Percentiles rank a stretch among this genome's conserved stretches.
Evolutionary conservation across 2,113 vertebrate species (phyloP).

Genomic region (Bothrops jararaca): DNA sequence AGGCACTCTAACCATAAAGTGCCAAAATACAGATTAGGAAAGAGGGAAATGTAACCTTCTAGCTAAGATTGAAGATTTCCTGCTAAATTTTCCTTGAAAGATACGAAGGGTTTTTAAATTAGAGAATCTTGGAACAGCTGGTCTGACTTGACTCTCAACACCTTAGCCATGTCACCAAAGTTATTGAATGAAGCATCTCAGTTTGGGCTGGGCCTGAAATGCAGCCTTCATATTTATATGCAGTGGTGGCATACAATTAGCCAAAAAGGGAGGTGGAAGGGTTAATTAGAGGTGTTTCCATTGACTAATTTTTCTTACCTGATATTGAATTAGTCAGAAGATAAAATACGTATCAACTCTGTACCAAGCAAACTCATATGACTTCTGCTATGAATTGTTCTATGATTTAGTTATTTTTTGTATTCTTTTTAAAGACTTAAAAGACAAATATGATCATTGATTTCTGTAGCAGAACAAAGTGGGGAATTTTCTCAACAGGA

Average conservation of each 20-base stretch:
- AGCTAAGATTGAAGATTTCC: not conserved
- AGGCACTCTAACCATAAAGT: not conserved
- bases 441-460: not conserved
- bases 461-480: conserved; percentile 1
- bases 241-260: conserved; percentile 13
- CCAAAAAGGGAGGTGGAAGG: not conserved
- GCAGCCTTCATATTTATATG: conserved; percentile 20
- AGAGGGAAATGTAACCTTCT: not conserved
- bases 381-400: conserved; percentile 3
- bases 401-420: not conserved
- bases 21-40: not conserved
- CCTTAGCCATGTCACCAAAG: not conserved
- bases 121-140: not conserved
- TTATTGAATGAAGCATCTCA: not conserved
- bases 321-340: not conserved
- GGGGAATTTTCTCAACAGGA: not conserved
- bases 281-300: conserved; percentile 12
- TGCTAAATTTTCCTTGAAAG: not conserved
- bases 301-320: not conserved
- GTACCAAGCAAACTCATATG: not conserved
- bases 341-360: conserved; percentile 18
- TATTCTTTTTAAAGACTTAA: not conserved
- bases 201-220: conserved; percentile 18
- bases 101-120: not conserved
- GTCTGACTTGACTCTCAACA: not conserved